Evolutionary conservation across 2,797 vertebrate species (phyloP), one percentile per base, ranked within the genome.

Genomic region (Lagodon rhomboides): DNA sequence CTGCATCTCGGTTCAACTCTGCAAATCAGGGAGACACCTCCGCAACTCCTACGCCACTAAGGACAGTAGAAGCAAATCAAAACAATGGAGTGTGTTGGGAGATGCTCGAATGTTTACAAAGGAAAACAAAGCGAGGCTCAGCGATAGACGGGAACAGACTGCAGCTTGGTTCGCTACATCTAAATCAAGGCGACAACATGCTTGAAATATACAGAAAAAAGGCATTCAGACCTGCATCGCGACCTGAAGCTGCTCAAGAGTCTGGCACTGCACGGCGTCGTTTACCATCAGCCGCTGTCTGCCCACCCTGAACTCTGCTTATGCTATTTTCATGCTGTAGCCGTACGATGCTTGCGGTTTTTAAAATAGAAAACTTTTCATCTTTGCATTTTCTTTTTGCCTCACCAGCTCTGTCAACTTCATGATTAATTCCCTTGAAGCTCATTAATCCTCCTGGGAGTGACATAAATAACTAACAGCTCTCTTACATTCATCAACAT

Each of bases 361-460:
- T 60, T 54, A 84, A 55, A 79, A 82, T 73, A 75, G 62, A 76
- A 76, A 79, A 67, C 49, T 12, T 64, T 41, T 56, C 62, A 73
- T 77, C 64, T 62, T 27, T n/a, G 58, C 59, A 9, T 23, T 68
- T 73, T 58, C 44, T 25, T 47, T 38, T 65, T 70, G 73, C 46
- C 46, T 61, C 73, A 56, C 58, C 51, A 56, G 80, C 76, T 76
- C 65, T 50, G 76, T 72, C 76, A 73, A 61, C 64, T 68, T 75
- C 56, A 73, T 83, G 79, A 89, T 78, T 77, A 84, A 87, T 87
- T 80, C 82, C 74, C 81, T 74, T 74, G 72, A 72, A 84, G 72
- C 76, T 56, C 15, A 11, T 16, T 46, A 71, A 59, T 72, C 63
- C 84, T 55, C 75, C 15, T 4, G 75, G 80, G 77, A 84, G 41